These are phyloP conservation scores for Odontamblyopus lacepedii DNA, from an alignment of 2,797 vertebrate species.

Conservation along the genomic window DNA sequence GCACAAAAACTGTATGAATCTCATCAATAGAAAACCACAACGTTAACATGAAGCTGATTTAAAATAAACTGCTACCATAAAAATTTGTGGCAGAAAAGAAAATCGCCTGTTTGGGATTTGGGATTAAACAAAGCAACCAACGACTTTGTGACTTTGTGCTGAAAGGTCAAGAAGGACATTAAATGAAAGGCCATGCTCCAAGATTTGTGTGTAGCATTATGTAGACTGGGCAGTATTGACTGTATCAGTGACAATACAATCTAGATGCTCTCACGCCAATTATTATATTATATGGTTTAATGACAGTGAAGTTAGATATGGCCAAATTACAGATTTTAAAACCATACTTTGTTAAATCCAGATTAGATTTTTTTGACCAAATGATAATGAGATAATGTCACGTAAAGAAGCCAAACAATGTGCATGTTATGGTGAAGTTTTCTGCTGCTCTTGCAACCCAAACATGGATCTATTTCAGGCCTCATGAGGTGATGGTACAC, in stretches of 20 bases:
- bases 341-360: background rate
- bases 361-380: background rate
- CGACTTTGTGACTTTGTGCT: conserved; percentile 11
- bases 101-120: conserved; percentile 16
- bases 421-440: background rate
- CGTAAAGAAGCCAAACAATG: background rate
- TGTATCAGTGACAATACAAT: conserved; percentile 12
- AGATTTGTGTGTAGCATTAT: background rate
- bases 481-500: conserved; percentile 14
- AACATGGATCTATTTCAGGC: conserved; percentile 1
- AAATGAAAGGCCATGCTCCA: background rate
- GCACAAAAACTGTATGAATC: conserved; percentile 14
- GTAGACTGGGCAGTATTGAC: conserved; percentile 10
- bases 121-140: conserved; percentile 22
- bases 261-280: background rate
- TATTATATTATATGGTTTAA: background rate
- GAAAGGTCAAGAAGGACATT: conserved; percentile 3
- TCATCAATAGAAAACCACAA: conserved; percentile 1
- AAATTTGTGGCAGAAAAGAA: conserved; percentile 10
- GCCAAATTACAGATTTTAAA: no score
- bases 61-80: conserved; percentile 15
- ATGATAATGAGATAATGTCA: background rate
- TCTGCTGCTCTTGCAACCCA: background rate
- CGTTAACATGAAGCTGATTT: background rate
- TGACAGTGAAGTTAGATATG: background rate